Evolutionary conservation across 2,888 invertebrate genomes (phyloP), one percentile per base, ranked within the genome.

Genomic region (Cabera pusaria): DNA sequence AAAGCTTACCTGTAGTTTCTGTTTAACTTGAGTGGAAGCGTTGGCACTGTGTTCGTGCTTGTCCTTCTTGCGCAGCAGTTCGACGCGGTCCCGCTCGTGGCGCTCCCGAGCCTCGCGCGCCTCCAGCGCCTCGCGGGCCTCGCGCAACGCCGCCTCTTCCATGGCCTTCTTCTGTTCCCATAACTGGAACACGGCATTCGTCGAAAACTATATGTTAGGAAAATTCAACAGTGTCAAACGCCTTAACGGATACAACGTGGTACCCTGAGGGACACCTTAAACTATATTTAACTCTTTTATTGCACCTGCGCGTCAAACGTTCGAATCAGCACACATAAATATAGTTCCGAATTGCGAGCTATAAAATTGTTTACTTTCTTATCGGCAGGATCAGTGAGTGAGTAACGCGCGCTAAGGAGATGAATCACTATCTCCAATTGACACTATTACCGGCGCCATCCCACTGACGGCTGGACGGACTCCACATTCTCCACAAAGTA

Each of bases 21-120:
- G 97, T 81, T 98, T 98, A 70, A 98, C 98, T 86, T 98, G 98
- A 9, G 96, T 94, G 52, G 98, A 98, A 52, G 98, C 98, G 67
- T 97, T 95, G 37, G 98, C 98, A 87, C 97, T 97, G 88, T 97
- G 97, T 78, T 97, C 97, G 72, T 96, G 95, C 79, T 97, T 97
- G 81, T 97, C 97, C 79, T 98, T 97, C 86, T 97, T 97, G 70
- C 96, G 93, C 63, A 97, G 91, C 53, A 95, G 94, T 67, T 97
- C 96, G 55, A 96, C 91, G 62, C 94, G 91, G 63, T 97, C 96
- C 47, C 96, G 91, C 78, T 97, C 96, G 63, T 93, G 91, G 42
- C 93, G 80, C 75, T 94, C 93, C 32, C 91, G 62, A 90, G 91
- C 70, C 92, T 92, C 84, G 1, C 97, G 73, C 92, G 95, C 83